phyloP scores from a whole-genome alignment of 2,888 invertebrate species.

The Rhagophthalmus giganteus region DNA sequence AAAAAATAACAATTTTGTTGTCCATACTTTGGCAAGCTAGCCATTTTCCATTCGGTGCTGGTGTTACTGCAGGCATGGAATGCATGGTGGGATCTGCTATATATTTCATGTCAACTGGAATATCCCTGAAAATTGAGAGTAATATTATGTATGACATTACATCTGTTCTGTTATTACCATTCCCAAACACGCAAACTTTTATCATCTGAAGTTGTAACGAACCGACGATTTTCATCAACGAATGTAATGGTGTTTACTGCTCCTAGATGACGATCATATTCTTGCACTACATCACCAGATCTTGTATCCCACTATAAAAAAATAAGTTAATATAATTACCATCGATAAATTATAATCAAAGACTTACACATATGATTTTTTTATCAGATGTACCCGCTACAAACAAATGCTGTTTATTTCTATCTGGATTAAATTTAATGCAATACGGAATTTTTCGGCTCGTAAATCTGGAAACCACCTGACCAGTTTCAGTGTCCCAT shows the following conservation, averaged over 20 bases:
- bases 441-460: slow-evolving; percentile 98
- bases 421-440: slow-evolving; percentile 96
- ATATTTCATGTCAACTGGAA: slow-evolving; percentile 99
- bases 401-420: slow-evolving; percentile 95
- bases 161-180: too few relatives aligned
- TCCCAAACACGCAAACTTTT: slow-evolving; percentile 99
- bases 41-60: slow-evolving; percentile 98
- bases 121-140: slow-evolving; percentile 71
- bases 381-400: slow-evolving; percentile 99
- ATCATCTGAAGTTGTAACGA: slow-evolving; percentile 98
- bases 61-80: slow-evolving; percentile 95
- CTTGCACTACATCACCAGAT: slow-evolving; percentile 93
- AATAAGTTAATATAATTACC: slow-evolving; percentile 12
- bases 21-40: slow-evolving; percentile 99
- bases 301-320: slow-evolving; percentile 90
- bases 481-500: slow-evolving; percentile 98
- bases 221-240: slow-evolving; percentile 96
- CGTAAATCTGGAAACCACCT: slow-evolving; percentile 83
- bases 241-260: slow-evolving; percentile 99
- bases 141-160: too few relatives aligned
- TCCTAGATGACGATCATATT: slow-evolving; percentile 97
- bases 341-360: not conserved
- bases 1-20: slow-evolving; percentile 97
- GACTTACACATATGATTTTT: slow-evolving; percentile 95
- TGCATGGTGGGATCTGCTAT: slow-evolving; percentile 99